Percentiles rank a stretch among this genome's conserved stretches.
phyloP scores from a whole-genome alignment of 2,888 invertebrate species.

The Notodonta dromedarius region DNA sequence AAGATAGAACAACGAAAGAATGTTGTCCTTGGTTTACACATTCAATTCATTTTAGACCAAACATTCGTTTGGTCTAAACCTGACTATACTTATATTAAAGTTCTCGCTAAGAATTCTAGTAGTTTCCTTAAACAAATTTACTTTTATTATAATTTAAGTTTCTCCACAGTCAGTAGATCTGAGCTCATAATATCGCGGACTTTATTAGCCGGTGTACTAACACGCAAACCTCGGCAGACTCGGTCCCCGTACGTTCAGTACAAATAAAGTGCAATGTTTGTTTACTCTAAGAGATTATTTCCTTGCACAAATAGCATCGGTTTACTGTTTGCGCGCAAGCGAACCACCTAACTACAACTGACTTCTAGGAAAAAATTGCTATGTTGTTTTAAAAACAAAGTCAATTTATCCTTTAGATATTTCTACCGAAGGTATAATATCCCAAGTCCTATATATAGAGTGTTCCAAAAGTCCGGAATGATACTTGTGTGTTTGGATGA shows the following conservation, averaged over 20 bases:
- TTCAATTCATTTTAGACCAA: too few species aligned
- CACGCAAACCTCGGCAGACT: conserved; percentile 27
- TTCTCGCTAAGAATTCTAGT: too few species aligned
- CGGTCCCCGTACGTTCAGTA: conserved; percentile 58
- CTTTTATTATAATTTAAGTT: background rate
- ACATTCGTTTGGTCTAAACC: too few species aligned
- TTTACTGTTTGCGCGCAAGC: conserved; percentile 42
- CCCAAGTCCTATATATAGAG: too few species aligned
- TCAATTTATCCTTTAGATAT: too few species aligned
- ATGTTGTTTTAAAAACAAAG: too few species aligned
- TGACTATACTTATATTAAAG: too few species aligned
- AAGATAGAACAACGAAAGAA: too few species aligned
- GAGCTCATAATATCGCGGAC: background rate
- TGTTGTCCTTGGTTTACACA: too few species aligned
- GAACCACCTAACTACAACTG: conserved; percentile 1
- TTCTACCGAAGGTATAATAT: too few species aligned
- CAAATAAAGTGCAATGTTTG: conserved; percentile 71
- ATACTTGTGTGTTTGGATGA: too few species aligned
- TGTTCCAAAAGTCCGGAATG: too few species aligned
- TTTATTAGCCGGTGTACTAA: background rate
- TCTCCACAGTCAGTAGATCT: background rate
- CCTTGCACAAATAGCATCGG: conserved; percentile 68
- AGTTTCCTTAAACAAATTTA: background rate
- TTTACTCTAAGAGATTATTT: conserved; percentile 77
- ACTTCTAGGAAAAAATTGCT: conserved; percentile 14